Evolutionary conservation across 2,113 vertebrate genomes (phyloP).

Genomic region (Apteryx owenii): DNA sequence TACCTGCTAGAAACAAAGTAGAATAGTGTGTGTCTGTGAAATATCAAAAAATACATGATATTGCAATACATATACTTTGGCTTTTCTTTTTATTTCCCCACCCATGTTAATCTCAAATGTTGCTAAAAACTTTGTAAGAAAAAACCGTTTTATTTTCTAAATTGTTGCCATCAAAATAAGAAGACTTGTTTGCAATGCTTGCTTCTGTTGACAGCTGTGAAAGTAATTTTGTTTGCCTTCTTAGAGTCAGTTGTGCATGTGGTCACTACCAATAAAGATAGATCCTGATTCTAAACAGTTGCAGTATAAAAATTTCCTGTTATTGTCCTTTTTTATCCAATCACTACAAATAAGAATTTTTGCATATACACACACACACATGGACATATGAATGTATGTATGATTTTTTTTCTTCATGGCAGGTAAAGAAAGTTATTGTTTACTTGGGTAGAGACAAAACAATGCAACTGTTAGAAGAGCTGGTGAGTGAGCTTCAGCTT

Average conservation of each 20-base stretch:
- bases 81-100: background rate
- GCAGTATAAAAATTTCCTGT: background rate
- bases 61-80: background rate
- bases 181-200: background rate
- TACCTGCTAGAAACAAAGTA: background rate
- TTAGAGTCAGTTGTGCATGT: background rate
- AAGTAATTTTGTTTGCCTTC: background rate
- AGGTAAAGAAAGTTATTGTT: constrained; percentile 99
- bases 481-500: constrained; percentile 94
- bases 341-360: background rate
- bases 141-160: background rate
- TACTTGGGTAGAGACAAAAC: constrained; percentile 99
- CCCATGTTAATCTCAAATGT: background rate
- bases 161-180: background rate
- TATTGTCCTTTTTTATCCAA: background rate
- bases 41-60: background rate
- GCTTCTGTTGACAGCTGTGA: background rate
- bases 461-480: constrained; percentile 95
- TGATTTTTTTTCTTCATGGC: constrained; percentile 20
- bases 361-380: background rate
- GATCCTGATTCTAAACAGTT: background rate
- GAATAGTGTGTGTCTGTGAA: background rate
- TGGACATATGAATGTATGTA: background rate
- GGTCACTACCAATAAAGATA: background rate
- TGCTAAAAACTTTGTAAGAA: background rate